Percentiles rank a stretch among this genome's conserved stretches.
Evolutionary conservation across 2,888 invertebrate genomes (phyloP).

Genomic region (Schizotus pectinicornis): DNA sequence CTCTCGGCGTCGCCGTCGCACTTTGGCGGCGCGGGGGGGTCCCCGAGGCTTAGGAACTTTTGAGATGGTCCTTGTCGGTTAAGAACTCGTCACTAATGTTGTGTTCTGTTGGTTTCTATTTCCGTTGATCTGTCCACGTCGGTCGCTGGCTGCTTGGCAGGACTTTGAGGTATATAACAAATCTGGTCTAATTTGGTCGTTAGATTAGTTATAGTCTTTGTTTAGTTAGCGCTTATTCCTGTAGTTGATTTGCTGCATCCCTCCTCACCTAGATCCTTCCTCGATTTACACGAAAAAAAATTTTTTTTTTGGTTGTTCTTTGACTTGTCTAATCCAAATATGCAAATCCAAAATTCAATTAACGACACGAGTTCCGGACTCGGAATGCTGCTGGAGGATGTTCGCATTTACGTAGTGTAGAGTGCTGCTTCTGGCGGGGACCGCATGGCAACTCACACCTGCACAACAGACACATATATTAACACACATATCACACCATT

Average conservation of each 20-base stretch:
- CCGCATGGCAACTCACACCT: conserved; percentile 55
- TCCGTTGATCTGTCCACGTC: conserved; percentile 62
- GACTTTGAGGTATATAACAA: conserved; percentile 80
- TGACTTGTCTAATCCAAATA: conserved; percentile 6
- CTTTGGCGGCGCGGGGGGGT: conserved; percentile 43
- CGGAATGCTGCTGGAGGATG: conserved; percentile 38
- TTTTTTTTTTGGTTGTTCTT: conserved; percentile 7
- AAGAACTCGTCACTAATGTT: conserved; percentile 64
- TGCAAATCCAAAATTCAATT: conserved; percentile 17
- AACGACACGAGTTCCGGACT: conserved; percentile 23
- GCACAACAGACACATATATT: conserved; percentile 40
- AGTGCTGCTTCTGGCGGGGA: conserved; percentile 51
- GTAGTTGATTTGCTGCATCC: conserved; percentile 54
- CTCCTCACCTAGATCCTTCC: conserved; percentile 27
- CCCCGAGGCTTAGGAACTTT: conserved; percentile 78
- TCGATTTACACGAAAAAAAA: conserved; percentile 10
- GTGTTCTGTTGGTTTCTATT: conserved; percentile 66
- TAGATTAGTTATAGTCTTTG: conserved; percentile 58
- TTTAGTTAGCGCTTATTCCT: conserved; percentile 59
- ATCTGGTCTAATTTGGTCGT: conserved; percentile 58
- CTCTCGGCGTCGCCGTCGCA: conserved; percentile 23
- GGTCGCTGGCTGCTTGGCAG: conserved; percentile 73
- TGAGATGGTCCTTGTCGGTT: conserved; percentile 86
- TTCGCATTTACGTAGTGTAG: conserved; percentile 42
- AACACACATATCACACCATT: conserved; percentile 45